Evolutionary conservation across 2,797 vertebrate genomes (phyloP).

Genomic region (Poecilia gillii): DNA sequence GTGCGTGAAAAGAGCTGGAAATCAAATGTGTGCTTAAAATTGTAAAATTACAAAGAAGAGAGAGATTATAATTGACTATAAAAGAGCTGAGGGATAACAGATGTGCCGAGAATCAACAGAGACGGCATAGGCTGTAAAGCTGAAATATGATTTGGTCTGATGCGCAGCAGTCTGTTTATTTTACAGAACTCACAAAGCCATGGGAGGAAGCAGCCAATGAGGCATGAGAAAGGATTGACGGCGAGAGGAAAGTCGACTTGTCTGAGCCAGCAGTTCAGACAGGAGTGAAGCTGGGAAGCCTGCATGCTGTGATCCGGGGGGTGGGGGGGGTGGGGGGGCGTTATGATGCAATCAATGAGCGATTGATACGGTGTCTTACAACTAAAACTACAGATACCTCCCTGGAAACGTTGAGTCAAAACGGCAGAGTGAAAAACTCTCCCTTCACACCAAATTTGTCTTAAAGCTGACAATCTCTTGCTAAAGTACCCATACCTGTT

Average conservation of each 20-base stretch:
- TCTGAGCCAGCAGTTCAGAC: slow-evolving; percentile 30
- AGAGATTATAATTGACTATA: neutral
- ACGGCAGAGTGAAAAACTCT: slow-evolving; percentile 18
- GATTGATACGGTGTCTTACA: slow-evolving; percentile 20
- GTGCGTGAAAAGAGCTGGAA: neutral
- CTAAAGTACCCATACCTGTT: neutral
- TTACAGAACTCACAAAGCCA: slow-evolving; percentile 42
- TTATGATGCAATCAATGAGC: slow-evolving; percentile 9
- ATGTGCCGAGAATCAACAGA: slow-evolving; percentile 26
- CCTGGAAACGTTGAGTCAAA: slow-evolving; percentile 2
- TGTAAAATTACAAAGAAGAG: neutral
- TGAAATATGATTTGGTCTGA: slow-evolving; percentile 44
- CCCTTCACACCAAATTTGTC: slow-evolving; percentile 23
- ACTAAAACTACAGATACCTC: slow-evolving; percentile 16
- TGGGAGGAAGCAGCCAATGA: slow-evolving; percentile 42
- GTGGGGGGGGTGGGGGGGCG: neutral
- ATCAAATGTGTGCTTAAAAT: neutral
- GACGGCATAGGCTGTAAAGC: slow-evolving; percentile 23
- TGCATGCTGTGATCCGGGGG: slow-evolving; percentile 23
- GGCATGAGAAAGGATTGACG: slow-evolving; percentile 34
- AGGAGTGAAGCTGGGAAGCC: slow-evolving; percentile 35
- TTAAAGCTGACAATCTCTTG: slow-evolving; percentile 9
- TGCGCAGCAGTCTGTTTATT: slow-evolving; percentile 51
- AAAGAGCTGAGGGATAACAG: slow-evolving; percentile 10
- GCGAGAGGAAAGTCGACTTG: slow-evolving; percentile 37